Evolutionary conservation across 1,140 invertebrate species (phyloP), one percentile per base, ranked within the genome.

Genomic region (Amphibalanus amphitrite): DNA sequence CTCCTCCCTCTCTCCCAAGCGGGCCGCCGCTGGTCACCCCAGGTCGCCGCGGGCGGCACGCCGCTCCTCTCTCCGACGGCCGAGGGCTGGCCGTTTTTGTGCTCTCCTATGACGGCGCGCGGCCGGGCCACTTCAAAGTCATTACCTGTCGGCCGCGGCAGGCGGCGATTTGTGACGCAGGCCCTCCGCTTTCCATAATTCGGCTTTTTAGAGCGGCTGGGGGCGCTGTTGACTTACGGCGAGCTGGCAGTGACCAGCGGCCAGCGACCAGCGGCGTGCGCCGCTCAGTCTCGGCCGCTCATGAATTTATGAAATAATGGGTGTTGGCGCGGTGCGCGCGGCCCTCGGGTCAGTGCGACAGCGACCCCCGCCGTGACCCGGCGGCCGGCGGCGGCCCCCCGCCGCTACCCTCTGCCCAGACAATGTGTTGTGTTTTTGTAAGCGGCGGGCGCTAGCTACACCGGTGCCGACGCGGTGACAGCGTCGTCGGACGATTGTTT

Each of bases 291-390:
- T 20, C 47, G 47, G 47, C 10, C 47, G 20, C 47, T 59, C 47
- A 59, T 59, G 47, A 59, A 59, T 59, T 59, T 59, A 59, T 59
- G 47, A 59, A 59, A 59, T 59, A 59, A 59, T 59, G 47, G 47
- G 47, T 59, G 13, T 59, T 59, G 20, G 13, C 13, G 47, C 47
- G 10, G 47, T 59, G 13, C 13, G 47, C 47, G 47, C 47, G 13
- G 47, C 47, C 13, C 10, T 1, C 47, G 47, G 47, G 47, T 59
- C 47, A 59, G 47, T 3, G 47, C 47, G 47, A 23, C 47, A 38
- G 47, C 47, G 47, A 59, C 47, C 47, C 47, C 47, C 47, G 47
- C 47, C 6, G 47, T 23, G 47, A 59, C 47, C 47, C 47, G 13
- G 10, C 47, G 33, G 33, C 33, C 33, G 15, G 33, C 33, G 33